Conservation (phyloP, 2,113 vertebrate species). For the Ceuthmochares aereus region DNA sequence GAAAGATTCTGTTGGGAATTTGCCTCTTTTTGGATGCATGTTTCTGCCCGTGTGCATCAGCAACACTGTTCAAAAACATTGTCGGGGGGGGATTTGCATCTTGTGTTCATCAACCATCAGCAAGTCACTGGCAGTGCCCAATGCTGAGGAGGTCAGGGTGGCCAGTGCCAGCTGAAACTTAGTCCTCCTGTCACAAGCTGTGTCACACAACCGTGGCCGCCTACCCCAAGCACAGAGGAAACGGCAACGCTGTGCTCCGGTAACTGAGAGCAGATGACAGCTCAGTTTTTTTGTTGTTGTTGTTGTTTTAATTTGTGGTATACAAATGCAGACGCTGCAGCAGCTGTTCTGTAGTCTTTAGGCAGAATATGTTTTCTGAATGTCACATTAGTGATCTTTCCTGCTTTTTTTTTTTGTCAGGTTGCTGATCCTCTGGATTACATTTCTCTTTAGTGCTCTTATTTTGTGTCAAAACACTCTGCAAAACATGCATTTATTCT, state of each 20-base stretch:
- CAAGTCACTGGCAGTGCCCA: not conserved
- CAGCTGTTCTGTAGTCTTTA: not conserved
- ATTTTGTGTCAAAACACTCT: not conserved
- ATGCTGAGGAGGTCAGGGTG: not conserved
- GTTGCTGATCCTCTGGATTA: not conserved
- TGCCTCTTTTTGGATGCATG: not conserved
- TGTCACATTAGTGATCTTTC: not conserved
- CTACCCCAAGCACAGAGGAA: not conserved
- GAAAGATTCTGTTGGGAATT: not conserved
- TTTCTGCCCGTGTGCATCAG: not conserved
- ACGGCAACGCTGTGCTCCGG: fast-evolving
- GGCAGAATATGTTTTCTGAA: not conserved
- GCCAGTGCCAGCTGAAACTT: not conserved
- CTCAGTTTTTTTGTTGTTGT: not conserved
- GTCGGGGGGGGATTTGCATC: not conserved
- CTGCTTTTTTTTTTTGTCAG: not conserved
- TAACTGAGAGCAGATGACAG: not conserved
- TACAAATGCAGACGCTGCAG: conserved; percentile 25
- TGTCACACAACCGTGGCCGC: fast-evolving
- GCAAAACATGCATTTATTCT: not conserved
- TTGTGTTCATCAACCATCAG: not conserved
- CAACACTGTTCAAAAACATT: fast-evolving
- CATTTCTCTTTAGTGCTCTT: not conserved
- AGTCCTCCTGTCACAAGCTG: not conserved
- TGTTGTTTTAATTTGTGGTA: not conserved